Conservation (phyloP, 2,113 vertebrate genomes). For the Oncorhynchus nerka region DNA sequence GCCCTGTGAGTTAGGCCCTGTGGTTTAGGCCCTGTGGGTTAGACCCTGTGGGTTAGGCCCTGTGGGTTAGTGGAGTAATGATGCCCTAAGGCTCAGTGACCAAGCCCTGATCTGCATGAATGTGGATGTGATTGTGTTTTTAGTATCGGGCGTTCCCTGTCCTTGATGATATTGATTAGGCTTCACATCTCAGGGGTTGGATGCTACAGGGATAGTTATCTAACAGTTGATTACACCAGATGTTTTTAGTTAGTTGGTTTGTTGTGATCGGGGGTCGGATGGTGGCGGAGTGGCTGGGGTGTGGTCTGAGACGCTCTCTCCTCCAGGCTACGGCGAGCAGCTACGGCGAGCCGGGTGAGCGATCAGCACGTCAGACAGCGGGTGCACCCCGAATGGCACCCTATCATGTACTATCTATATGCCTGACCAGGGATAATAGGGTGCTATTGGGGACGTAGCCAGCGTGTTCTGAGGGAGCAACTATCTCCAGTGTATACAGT, state of each 20-base stretch:
- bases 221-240: no score
- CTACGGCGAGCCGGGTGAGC: conserved; percentile 25
- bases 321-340: conserved; percentile 41
- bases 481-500: no score
- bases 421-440: no score
- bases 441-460: no score
- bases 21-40: not conserved
- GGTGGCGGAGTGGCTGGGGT: conserved; percentile 18
- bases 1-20: not conserved
- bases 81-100: not conserved
- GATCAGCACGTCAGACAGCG: conserved; percentile 28
- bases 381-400: no score
- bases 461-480: no score
- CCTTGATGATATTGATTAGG: not conserved
- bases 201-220: no score
- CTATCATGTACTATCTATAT: no score
- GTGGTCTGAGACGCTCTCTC: not conserved
- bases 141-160: not conserved
- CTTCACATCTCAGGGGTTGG: not conserved
- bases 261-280: conserved; percentile 54
- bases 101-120: not conserved
- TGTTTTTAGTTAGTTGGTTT: conserved; percentile 41
- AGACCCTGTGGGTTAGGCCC: not conserved
- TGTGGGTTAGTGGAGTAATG: not conserved
- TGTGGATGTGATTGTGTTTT: not conserved